Evolutionary conservation across 2,888 invertebrate genomes (phyloP).

Genomic region (Catocala fraxini): DNA sequence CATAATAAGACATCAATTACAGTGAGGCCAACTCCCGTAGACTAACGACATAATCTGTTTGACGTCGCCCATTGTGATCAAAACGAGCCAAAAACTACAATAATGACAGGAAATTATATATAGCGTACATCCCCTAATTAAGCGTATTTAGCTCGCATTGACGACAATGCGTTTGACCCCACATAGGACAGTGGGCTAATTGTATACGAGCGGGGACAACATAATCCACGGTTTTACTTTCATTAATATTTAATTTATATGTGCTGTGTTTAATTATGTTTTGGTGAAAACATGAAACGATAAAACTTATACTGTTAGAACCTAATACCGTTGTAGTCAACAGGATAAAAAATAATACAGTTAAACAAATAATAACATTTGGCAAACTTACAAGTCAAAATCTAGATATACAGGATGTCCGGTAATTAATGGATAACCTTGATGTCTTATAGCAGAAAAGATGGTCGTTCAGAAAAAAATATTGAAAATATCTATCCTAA

Average conservation of each 20-base stretch:
- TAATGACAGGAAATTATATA: constrained; percentile 58
- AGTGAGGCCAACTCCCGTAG: not conserved
- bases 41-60: constrained; percentile 21
- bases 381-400: too few species aligned
- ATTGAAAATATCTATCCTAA: too few species aligned
- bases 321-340: too few species aligned
- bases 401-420: too few species aligned
- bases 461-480: too few species aligned
- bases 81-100: constrained; percentile 35
- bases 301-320: too few species aligned
- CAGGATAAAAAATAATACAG: too few species aligned
- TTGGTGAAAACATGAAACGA: too few species aligned
- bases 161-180: constrained; percentile 65
- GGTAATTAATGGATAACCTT: too few species aligned
- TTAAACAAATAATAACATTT: too few species aligned
- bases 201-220: constrained; percentile 49
- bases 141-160: constrained; percentile 66
- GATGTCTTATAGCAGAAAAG: too few species aligned
- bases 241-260: constrained; percentile 8
- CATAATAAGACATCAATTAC: constrained; percentile 10
- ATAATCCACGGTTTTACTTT: constrained; percentile 45
- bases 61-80: constrained; percentile 15
- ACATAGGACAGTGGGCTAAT: constrained; percentile 52
- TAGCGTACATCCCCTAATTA: constrained; percentile 66
- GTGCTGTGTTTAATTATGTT: not conserved